Evolutionary conservation across 1,140 invertebrate genomes (phyloP), one percentile per base, ranked within the genome.

Genomic region (Drosophila rufa): DNA sequence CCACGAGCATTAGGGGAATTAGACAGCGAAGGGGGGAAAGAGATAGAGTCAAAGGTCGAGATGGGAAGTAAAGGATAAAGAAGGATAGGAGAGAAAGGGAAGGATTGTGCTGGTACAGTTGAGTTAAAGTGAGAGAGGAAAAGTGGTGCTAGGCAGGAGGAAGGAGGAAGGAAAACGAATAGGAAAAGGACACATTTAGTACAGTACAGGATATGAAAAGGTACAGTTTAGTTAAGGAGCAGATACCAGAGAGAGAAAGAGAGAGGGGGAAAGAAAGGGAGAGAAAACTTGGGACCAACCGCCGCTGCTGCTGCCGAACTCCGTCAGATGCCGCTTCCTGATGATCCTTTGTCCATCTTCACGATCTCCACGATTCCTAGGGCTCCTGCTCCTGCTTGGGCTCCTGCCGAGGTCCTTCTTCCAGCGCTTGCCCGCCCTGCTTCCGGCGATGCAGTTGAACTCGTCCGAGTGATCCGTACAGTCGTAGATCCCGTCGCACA

Each of bases 401-500:
- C 42, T 73, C 48, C 45, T 45, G 50, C n/a, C 42, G 22, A 25
- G 57, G 7, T 58, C 56, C 66, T 89, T 91, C 51, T 82, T 89
- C 84, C 84, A 89, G 45, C 84, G 76, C 62, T 92, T 40, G 17
- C 22, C 48, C 30, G 30, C 30, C 42, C 61, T 47, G 25, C 43
- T 33, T 17, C 17, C 59, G 40, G 12, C 84, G 74, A 93, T 91
- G 92, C 96, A 96, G 92, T 95, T 94, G 79, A 94, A 94, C 93
- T 97, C 96, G 93, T 97, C 96, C 59, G 95, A 96, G 83, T 94
- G 93, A 92, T 97, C 96, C 75, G 90, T 92, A 93, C 96, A 97
- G 92, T 97, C 95, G 79, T 93, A 92, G 86, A 94, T 93, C 68
- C 94, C 94, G 84, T 97, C 96, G 94, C 96, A 97, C 79, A 95